A percentile compares a stretch with the other conserved stretches of the same genome.
These are phyloP conservation scores for Rhinichthys klamathensis DNA, from an alignment of 2,113 vertebrate species.

Conservation along the genomic window DNA sequence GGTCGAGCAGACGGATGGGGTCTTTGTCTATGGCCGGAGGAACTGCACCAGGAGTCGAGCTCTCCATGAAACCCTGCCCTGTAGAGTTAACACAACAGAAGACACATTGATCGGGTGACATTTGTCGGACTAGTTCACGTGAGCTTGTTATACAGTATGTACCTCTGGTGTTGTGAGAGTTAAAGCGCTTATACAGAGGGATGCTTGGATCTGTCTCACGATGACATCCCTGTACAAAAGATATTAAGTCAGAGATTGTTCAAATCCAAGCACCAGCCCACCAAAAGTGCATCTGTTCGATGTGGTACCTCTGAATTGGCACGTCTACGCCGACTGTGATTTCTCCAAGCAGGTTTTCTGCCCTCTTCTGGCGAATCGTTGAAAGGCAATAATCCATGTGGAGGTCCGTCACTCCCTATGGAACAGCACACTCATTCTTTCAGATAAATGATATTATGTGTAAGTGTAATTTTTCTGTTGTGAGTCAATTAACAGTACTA, in stretches of 20 bases:
- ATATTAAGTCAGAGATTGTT: background rate
- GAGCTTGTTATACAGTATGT: background rate
- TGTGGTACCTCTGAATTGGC: conserved; percentile 79
- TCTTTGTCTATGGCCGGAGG: conserved; percentile 81
- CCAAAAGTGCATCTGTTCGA: background rate
- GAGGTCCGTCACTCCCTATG: conserved; percentile 77
- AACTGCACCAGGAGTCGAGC: conserved; percentile 72
- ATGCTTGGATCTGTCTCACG: conserved; percentile 61
- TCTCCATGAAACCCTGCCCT: conserved; percentile 71
- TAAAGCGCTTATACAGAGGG: conserved; percentile 53
- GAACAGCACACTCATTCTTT: background rate
- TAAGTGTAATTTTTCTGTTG: no score
- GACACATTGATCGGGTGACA: background rate
- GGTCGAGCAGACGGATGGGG: conserved; percentile 86
- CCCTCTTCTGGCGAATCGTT: conserved; percentile 77
- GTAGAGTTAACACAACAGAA: conserved; percentile 36
- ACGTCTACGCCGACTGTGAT: conserved; percentile 68
- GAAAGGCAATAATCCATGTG: conserved; percentile 68
- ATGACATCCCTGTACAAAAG: conserved; percentile 60
- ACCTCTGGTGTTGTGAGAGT: conserved; percentile 63
- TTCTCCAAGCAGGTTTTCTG: conserved; percentile 63
- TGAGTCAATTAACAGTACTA: no score
- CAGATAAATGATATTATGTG: background rate
- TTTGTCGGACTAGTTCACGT: background rate
- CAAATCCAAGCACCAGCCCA: background rate